These are phyloP conservation scores for Loris lydekkerianus DNA, from an alignment of 2,797 vertebrate species.

Conservation along the genomic window DNA sequence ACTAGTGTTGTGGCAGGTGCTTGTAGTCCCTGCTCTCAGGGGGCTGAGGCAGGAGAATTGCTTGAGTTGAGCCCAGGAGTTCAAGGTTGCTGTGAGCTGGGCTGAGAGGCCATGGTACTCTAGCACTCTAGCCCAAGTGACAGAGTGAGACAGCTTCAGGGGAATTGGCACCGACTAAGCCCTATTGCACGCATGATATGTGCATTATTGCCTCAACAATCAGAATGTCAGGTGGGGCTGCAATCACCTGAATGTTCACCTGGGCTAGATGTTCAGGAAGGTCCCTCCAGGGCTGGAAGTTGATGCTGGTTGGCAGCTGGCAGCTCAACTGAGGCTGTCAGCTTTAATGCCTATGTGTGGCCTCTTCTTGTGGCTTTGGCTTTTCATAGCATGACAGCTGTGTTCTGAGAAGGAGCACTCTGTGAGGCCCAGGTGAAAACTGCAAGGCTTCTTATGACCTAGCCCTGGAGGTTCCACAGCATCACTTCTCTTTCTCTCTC, in stretches of 20 bases:
- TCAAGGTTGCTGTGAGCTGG: too few relatives aligned
- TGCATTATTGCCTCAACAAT: not conserved
- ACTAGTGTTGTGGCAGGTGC: too few relatives aligned
- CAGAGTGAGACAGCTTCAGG: not conserved
- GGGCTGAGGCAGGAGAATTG: too few relatives aligned
- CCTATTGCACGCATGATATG: not conserved
- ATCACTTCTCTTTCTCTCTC: not conserved
- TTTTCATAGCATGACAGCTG: constrained; percentile 40
- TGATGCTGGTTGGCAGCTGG: not conserved
- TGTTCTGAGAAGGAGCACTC: constrained; percentile 11
- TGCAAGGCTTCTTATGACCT: not conserved
- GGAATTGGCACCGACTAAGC: not conserved
- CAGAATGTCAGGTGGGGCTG: not conserved
- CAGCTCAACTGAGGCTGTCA: not conserved
- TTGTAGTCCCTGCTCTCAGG: too few relatives aligned
- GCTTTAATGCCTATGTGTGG: not conserved
- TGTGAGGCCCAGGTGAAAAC: not conserved
- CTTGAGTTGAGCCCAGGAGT: too few relatives aligned
- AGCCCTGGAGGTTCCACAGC: not conserved
- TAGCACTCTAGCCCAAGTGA: too few relatives aligned
- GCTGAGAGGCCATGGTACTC: too few relatives aligned
- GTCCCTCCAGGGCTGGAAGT: not conserved
- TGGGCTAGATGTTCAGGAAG: not conserved
- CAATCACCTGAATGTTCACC: not conserved
- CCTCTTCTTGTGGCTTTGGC: not conserved